A percentile compares a stretch with the other conserved stretches of the same genome.
Conservation (phyloP, 2,797 vertebrate genomes). For the Hozukius guyotensis region DNA sequence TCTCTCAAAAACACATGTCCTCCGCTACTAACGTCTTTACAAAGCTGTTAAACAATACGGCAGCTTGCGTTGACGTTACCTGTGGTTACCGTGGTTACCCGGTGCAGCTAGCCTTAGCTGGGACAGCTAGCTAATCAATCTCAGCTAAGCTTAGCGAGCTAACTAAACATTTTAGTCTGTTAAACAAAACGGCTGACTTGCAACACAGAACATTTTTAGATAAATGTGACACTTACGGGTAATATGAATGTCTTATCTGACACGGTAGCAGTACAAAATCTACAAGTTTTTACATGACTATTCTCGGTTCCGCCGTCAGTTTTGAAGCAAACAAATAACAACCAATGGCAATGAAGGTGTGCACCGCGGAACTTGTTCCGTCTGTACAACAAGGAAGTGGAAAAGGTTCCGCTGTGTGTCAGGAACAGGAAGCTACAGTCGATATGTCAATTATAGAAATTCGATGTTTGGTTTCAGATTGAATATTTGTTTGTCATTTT, state of each 20-base stretch:
- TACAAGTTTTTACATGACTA: not conserved
- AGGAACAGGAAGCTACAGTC: not conserved
- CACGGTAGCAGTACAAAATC: not conserved
- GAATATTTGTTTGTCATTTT: not conserved
- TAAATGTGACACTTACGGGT: accelerated
- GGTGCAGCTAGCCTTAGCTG: conserved; percentile 21
- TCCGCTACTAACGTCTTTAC: too few relatives aligned
- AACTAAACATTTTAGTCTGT: not conserved
- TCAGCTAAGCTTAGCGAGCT: conserved; percentile 5
- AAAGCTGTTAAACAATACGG: not conserved
- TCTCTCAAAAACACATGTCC: not conserved
- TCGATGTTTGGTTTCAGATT: not conserved
- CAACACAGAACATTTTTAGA: not conserved
- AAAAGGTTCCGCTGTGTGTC: conserved; percentile 20
- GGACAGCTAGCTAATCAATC: conserved; percentile 45
- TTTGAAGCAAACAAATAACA: conserved; percentile 64
- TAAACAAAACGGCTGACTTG: not conserved
- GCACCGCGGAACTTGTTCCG: conserved; percentile 28
- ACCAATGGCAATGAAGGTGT: conserved; percentile 64
- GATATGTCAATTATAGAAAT: not conserved
- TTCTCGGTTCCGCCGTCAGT: conserved; percentile 51
- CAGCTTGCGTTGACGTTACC: not conserved
- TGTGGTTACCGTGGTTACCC: not conserved
- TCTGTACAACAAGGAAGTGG: not conserved
- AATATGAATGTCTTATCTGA: too few relatives aligned